Conservation (phyloP, 2,888 invertebrate species). For the Netelia virgata region DNA sequence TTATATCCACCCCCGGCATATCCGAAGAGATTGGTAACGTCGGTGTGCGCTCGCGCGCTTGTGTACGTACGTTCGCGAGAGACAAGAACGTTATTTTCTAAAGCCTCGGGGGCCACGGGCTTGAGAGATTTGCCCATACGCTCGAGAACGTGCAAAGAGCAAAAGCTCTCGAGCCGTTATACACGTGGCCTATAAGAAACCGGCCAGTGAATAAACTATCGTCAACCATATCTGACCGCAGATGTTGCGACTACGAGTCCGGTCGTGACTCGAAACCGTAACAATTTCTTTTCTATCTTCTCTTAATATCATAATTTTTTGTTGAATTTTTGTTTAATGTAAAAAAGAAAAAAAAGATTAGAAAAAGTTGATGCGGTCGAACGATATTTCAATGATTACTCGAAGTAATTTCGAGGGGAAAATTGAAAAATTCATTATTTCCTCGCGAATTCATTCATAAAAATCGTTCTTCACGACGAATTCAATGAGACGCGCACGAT, state of each 20-base stretch:
- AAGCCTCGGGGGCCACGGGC: conserved; percentile 35
- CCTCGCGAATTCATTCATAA: too few relatives aligned
- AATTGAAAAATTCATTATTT: too few relatives aligned
- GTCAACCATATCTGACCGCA: background rate
- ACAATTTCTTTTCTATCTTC: background rate
- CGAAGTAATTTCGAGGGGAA: too few relatives aligned
- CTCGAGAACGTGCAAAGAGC: conserved; percentile 23
- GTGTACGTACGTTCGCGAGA: conserved; percentile 14
- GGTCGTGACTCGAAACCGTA: background rate
- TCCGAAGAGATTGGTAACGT: conserved; percentile 42
- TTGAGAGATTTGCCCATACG: conserved; percentile 41
- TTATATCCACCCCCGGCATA: conserved; percentile 44
- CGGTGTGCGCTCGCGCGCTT: background rate
- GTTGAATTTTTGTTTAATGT: too few relatives aligned
- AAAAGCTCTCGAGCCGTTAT: conserved; percentile 49
- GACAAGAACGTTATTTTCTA: conserved; percentile 57
- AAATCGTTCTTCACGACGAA: too few relatives aligned
- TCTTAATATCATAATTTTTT: too few relatives aligned
- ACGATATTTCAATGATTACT: too few relatives aligned
- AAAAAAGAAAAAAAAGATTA: too few relatives aligned
- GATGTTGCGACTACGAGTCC: too few relatives aligned
- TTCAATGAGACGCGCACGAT: too few relatives aligned
- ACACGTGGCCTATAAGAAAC: conserved; percentile 35
- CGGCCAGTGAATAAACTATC: conserved; percentile 26
- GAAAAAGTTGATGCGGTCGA: too few relatives aligned